Conservation (phyloP, 1,140 invertebrate genomes). For the Heliconius eleuchia region DNA sequence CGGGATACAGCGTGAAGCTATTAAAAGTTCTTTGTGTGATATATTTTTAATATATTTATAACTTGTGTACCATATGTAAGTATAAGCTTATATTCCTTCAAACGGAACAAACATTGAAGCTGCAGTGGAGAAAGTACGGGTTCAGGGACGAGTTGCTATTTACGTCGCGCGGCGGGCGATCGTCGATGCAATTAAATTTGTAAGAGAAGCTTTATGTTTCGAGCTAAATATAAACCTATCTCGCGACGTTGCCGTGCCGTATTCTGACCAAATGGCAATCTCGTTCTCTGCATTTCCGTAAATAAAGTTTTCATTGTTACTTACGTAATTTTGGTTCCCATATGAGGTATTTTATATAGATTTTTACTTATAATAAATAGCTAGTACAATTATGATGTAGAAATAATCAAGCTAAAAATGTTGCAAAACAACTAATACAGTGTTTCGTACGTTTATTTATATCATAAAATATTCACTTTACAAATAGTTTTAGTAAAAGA, state of each 20-base stretch:
- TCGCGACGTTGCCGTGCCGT: constrained; percentile 60
- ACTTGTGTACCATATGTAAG: background rate
- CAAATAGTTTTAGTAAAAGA: background rate
- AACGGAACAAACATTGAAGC: background rate
- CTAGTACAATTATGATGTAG: background rate
- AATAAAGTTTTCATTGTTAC: constrained; percentile 23
- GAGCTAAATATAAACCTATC: constrained; percentile 68
- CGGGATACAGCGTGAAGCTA: too few species aligned
- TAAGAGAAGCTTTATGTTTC: constrained; percentile 74
- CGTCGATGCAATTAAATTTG: constrained; percentile 79
- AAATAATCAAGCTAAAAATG: background rate
- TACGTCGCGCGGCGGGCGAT: constrained; percentile 74
- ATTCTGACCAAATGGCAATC: constrained; percentile 48
- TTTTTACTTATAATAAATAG: background rate
- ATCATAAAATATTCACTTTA: background rate
- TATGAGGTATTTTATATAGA: background rate
- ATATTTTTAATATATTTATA: background rate
- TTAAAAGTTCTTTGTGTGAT: background rate
- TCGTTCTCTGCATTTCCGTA: constrained; percentile 49
- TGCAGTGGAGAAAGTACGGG: constrained; percentile 71
- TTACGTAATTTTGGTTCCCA: background rate
- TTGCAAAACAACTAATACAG: background rate
- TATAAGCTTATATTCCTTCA: background rate
- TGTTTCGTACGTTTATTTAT: background rate
- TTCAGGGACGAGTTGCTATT: constrained; percentile 78